phyloP scores from a whole-genome alignment of 2,888 invertebrate species.

The Galerucella calmariensis region DNA sequence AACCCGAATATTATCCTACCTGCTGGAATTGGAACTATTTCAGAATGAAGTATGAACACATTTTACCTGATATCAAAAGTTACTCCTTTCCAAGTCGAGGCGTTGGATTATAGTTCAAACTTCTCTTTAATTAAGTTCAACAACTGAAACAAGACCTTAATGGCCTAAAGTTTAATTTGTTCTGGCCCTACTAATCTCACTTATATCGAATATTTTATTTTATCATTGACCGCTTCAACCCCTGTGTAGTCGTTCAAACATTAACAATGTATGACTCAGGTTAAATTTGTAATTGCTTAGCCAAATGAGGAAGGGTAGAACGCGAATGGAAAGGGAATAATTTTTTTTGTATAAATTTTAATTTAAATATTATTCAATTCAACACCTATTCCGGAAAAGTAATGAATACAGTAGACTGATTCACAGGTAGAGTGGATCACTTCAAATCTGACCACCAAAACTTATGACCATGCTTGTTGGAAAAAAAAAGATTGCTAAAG shows the following conservation, averaged over 20 bases:
- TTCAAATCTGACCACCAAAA: no score
- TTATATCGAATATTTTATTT: constrained; percentile 39
- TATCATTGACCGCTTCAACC: constrained; percentile 25
- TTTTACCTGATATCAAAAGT: constrained; percentile 29
- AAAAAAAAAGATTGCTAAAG: no score
- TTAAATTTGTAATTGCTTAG: constrained; percentile 25
- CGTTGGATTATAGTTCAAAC: constrained; percentile 38
- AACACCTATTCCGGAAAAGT: no score
- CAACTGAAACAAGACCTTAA: constrained; percentile 42
- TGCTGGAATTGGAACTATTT: neutral
- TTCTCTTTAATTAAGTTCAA: constrained; percentile 42
- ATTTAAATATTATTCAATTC: constrained; percentile 6
- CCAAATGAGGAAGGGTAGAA: constrained; percentile 9
- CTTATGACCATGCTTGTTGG: no score
- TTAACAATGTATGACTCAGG: constrained; percentile 25
- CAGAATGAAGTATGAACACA: neutral
- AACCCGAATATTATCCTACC: neutral
- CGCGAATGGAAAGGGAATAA: neutral
- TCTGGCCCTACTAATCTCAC: constrained; percentile 37
- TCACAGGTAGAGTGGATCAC: no score
- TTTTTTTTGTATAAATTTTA: neutral
- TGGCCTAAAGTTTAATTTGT: constrained; percentile 41
- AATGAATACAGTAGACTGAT: no score
- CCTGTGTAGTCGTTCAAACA: constrained; percentile 23
- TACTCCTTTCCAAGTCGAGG: constrained; percentile 32